Percentiles rank a stretch among this genome's conserved stretches.
phyloP scores from a whole-genome alignment of 1,140 invertebrate species.

The Drosophila truncata region DNA sequence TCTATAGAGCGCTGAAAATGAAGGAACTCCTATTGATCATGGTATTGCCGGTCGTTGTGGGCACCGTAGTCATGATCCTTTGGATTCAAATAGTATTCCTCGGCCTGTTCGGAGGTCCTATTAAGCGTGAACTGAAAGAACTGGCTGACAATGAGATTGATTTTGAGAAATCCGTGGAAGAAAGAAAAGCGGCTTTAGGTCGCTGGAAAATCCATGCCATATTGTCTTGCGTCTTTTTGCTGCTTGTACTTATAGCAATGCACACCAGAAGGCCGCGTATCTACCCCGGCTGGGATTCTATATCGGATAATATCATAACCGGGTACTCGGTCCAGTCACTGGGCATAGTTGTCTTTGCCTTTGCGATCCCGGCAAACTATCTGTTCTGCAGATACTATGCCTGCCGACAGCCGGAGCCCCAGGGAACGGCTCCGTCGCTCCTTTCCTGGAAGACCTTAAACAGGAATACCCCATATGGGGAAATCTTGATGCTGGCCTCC shows the following conservation, averaged over 20 bases:
- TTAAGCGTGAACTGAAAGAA: neutral
- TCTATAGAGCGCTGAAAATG: neutral
- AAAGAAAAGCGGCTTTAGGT: constrained; percentile 30
- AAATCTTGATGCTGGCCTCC: constrained; percentile 54
- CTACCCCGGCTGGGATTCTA: constrained; percentile 9
- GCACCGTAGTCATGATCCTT: neutral
- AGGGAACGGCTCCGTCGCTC: constrained; percentile 27
- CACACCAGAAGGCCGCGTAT: constrained; percentile 10
- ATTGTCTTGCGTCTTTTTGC: neutral
- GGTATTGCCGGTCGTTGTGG: constrained; percentile 9
- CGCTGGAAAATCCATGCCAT: constrained; percentile 21
- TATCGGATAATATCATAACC: rapidly evolving
- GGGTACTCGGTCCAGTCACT: constrained; percentile 38
- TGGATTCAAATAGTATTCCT: constrained; percentile 62
- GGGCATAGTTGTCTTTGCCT: constrained; percentile 1
- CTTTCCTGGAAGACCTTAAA: constrained; percentile 48
- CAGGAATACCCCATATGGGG: constrained; percentile 43
- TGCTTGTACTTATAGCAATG: neutral
- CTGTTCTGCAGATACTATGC: constrained; percentile 58
- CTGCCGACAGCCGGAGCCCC: constrained; percentile 32
- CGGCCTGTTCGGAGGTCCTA: constrained; percentile 24
- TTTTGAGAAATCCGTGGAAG: constrained; percentile 4
- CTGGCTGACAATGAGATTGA: neutral
- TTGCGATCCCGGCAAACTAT: constrained; percentile 52
- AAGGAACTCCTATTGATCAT: neutral